These are phyloP conservation scores for Prorops nasuta DNA, from an alignment of 1,140 invertebrate genomes.

Conservation along the genomic window DNA sequence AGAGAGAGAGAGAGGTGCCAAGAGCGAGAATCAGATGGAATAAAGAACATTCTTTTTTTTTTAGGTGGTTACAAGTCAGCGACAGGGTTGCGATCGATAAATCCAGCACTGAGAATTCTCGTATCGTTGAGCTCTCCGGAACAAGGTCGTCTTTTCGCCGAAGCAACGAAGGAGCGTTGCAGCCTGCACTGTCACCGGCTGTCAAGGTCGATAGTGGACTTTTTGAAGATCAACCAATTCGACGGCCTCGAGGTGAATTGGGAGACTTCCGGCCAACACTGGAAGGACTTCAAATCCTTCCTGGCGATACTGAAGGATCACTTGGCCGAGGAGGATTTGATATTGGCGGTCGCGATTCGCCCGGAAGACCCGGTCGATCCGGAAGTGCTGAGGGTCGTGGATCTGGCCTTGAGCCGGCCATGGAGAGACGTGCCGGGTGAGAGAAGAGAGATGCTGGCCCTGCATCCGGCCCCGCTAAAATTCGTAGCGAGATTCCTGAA, in stretches of 20 bases:
- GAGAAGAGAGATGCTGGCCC: constrained; percentile 27
- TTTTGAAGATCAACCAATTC: constrained; percentile 59
- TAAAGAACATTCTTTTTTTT: too few species aligned
- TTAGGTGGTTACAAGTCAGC: constrained; percentile 60
- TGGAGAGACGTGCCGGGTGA: constrained; percentile 40
- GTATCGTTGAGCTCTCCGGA: constrained; percentile 34
- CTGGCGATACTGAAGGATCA: constrained; percentile 19
- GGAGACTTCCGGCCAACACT: constrained; percentile 43
- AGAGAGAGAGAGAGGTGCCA: too few species aligned
- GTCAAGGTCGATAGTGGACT: constrained; percentile 52
- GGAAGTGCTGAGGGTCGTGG: constrained; percentile 28
- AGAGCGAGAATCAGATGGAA: too few species aligned
- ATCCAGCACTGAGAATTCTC: constrained; percentile 58
- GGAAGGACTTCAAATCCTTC: constrained; percentile 26
- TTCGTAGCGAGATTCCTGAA: constrained; percentile 27
- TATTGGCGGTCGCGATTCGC: constrained; percentile 31
- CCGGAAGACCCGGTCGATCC: constrained; percentile 35
- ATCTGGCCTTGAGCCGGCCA: constrained; percentile 47
- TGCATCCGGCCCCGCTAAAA: constrained; percentile 39
- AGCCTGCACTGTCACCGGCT: constrained; percentile 47
- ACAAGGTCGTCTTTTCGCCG: constrained; percentile 15
- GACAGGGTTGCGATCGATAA: constrained; percentile 55
- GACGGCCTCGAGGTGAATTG: constrained; percentile 67
- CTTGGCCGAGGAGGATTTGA: constrained; percentile 20
- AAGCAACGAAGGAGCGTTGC: constrained; percentile 30